These are phyloP conservation scores for Lepilemur ruficaudatus DNA, from an alignment of 2,797 vertebrate species.

Conservation along the genomic window DNA sequence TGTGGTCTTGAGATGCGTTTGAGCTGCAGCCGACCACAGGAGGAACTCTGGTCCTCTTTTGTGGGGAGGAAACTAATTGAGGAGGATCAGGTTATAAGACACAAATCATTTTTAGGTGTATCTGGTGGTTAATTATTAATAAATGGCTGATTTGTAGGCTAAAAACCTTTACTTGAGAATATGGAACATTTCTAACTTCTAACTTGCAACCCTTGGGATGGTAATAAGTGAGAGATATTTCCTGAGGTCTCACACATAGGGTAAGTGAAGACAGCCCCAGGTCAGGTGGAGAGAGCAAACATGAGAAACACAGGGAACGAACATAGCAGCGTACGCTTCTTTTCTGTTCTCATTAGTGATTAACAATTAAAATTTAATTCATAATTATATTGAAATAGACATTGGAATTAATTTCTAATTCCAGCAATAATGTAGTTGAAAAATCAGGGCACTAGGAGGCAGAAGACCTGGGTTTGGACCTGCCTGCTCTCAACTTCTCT, in stretches of 20 bases:
- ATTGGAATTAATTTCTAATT: neutral
- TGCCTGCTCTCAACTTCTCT: neutral
- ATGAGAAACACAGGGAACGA: neutral
- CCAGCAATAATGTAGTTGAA: neutral
- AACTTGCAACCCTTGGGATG: neutral
- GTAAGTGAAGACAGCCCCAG: neutral
- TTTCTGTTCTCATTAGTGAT: neutral
- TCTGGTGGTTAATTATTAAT: neutral
- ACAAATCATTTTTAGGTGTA: neutral
- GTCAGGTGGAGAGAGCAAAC: neutral
- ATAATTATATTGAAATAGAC: neutral
- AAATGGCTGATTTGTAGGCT: neutral
- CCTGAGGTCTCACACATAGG: neutral
- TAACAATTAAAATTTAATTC: constrained; percentile 10
- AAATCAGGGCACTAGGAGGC: neutral
- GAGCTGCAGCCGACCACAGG: neutral
- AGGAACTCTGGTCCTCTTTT: neutral
- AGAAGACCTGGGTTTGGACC: neutral
- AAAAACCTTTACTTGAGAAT: neutral
- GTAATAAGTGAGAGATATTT: neutral
- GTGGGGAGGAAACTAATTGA: neutral
- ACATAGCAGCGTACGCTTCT: neutral
- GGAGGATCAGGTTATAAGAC: neutral
- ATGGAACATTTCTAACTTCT: neutral
- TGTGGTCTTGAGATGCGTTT: neutral